phyloP scores from a whole-genome alignment of 35 echinoderm and acorn worm genomes.

The Patiria miniata region DNA sequence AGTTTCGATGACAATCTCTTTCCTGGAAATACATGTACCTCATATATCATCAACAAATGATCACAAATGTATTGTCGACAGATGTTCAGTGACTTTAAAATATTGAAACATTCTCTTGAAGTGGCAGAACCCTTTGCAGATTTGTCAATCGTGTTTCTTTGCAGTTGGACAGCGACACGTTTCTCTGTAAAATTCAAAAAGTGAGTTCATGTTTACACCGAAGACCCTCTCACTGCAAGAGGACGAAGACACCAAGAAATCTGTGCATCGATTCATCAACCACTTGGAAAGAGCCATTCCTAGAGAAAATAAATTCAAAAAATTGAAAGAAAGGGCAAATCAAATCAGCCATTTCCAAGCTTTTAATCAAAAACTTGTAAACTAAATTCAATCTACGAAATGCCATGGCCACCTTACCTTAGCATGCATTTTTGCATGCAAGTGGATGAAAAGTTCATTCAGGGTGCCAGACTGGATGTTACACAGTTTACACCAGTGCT shows the following conservation, averaged over 20 bases:
- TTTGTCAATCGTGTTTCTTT: too few relatives aligned
- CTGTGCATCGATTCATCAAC: neutral
- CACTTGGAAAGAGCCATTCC: neutral
- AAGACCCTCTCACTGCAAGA: too few relatives aligned
- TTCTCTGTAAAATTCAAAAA: too few relatives aligned
- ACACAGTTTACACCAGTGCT: conserved; percentile 92
- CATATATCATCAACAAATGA: too few relatives aligned
- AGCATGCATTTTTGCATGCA: conserved; percentile 91
- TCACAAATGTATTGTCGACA: too few relatives aligned
- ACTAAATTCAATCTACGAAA: neutral
- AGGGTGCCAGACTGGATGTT: conserved; percentile 67
- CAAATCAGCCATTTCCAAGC: neutral
- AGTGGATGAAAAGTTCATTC: conserved; percentile 81
- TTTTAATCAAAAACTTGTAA: neutral
- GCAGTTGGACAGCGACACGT: too few relatives aligned
- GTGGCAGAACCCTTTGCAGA: too few relatives aligned
- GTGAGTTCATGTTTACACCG: too few relatives aligned
- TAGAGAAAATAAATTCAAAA: neutral
- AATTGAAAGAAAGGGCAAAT: conserved; percentile 12
- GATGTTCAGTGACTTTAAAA: too few relatives aligned
- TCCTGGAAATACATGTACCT: too few relatives aligned
- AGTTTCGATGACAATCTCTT: too few relatives aligned
- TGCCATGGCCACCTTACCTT: conserved; percentile 57
- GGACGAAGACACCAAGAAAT: neutral
- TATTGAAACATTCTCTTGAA: too few relatives aligned